Base-by-base conservation (phyloP, 2,888 invertebrate species). In the Bugulina stolonifera region DNA sequence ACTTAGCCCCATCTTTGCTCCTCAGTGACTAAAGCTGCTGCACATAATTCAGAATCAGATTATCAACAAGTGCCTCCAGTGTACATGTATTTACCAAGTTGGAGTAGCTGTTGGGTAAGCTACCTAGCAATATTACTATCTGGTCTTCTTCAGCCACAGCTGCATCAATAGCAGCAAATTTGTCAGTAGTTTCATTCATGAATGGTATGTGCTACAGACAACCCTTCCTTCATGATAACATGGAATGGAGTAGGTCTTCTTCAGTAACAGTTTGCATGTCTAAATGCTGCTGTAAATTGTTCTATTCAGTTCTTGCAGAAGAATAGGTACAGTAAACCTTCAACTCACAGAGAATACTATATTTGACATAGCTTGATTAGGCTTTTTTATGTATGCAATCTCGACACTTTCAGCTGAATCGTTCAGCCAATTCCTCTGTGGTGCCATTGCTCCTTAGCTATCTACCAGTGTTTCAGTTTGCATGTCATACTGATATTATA, bases 121-220 rank as follows among this genome's bases (percentile, higher is more conserved):
- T 57, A 25, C 57, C 57, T 57, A 57, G 57, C 3, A 57, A 25
- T 18, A 25, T 57, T 22, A 57, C 57, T 25, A 57, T 25, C 23
- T 25, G 57, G 25, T 57, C 57, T 25, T 57, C 57, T n/a, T 57
- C 57, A 57, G 5, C 23, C 5, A 57, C 57, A 57, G 57, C 14
- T 18, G 57, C 57, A 5, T 57, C 25, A n/a, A 57, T 57, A 23
- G 57, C 57, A 5, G 57, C 57, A 57, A 57, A 25, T 57, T 25
- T 57, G 25, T n/a, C 23, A 18, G 23, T n/a, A n/a, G 25, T 5
- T 14, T 57, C 57, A 22, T 57, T n/a, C 57, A 57, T 57, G 52
- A 22, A 52, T 22, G 10, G 10, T 10, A 52, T 52, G 22, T 52
- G 52, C 22, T 52, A 52, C 52, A 14, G 52, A 52, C 22, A 22